Conservation (phyloP, 2,113 vertebrate genomes). For the Colius striatus region DNA sequence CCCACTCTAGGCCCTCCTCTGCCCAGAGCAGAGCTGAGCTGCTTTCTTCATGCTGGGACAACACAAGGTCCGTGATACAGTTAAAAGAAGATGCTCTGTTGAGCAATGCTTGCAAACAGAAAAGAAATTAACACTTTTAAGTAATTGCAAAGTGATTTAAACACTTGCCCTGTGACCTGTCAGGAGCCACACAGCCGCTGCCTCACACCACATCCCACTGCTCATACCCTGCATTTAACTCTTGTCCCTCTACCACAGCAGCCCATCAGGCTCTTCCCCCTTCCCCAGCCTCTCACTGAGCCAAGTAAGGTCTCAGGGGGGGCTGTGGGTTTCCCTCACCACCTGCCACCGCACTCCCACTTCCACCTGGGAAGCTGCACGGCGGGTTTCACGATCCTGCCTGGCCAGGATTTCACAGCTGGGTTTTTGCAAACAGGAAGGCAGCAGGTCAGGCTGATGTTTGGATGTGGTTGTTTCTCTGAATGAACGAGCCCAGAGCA, state of each 20-base stretch:
- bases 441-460: not conserved
- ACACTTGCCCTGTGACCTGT: not conserved
- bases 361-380: fast-evolving
- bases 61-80: fast-evolving
- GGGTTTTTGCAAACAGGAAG: not conserved
- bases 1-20: not conserved
- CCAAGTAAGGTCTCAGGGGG: fast-evolving
- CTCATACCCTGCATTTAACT: not conserved
- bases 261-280: not conserved
- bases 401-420: fast-evolving
- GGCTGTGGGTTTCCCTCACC: fast-evolving
- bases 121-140: not conserved
- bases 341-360: not conserved
- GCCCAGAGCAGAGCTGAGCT: not conserved
- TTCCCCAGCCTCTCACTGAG: fast-evolving
- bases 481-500: not conserved
- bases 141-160: not conserved
- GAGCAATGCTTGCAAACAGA: not conserved
- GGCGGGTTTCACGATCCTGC: not conserved
- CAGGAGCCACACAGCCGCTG: not conserved
- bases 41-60: fast-evolving
- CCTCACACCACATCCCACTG: not conserved
- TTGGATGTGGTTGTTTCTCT: not conserved
- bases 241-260: not conserved
- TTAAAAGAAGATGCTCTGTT: not conserved